phyloP scores from a whole-genome alignment of 2,888 invertebrate genomes.

The Drosophila setosimentum region DNA sequence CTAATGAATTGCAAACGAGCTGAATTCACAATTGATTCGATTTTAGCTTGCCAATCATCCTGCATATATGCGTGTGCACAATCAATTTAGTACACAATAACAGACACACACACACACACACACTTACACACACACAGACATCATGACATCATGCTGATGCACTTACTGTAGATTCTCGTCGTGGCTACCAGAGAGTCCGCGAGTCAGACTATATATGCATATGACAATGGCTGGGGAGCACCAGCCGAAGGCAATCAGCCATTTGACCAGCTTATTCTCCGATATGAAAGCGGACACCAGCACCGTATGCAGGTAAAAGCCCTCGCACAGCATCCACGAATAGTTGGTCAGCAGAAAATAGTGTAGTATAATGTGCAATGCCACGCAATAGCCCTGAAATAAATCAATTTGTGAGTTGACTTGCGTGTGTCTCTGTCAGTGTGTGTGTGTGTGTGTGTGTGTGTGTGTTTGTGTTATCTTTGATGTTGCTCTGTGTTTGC shows the following conservation, averaged over 20 bases:
- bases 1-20: slow-evolving; percentile 59
- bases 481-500: slow-evolving; percentile 66
- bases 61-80: slow-evolving; percentile 38
- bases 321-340: slow-evolving; percentile 98
- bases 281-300: slow-evolving; percentile 96
- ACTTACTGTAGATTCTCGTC: slow-evolving; percentile 88
- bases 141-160: slow-evolving; percentile 23
- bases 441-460: not conserved
- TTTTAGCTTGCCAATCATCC: slow-evolving; percentile 45
- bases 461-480: not conserved
- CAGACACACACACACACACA: slow-evolving; percentile 19
- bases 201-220: slow-evolving; percentile 88
- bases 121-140: slow-evolving; percentile 8
- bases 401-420: not conserved
- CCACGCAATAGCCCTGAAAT: slow-evolving; percentile 91
- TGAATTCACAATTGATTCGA: slow-evolving; percentile 48
- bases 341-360: slow-evolving; percentile 96
- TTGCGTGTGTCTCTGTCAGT: not conserved
- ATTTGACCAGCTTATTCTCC: slow-evolving; percentile 93
- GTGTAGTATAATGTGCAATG: slow-evolving; percentile 92
- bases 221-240: slow-evolving; percentile 90
- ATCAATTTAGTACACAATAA: slow-evolving; percentile 32
- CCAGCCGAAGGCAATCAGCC: slow-evolving; percentile 95
- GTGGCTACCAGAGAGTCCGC: slow-evolving; percentile 86
- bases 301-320: slow-evolving; percentile 96